phyloP scores from a whole-genome alignment of 2,113 vertebrate species.

The Hippoglossus stenolepis region DNA sequence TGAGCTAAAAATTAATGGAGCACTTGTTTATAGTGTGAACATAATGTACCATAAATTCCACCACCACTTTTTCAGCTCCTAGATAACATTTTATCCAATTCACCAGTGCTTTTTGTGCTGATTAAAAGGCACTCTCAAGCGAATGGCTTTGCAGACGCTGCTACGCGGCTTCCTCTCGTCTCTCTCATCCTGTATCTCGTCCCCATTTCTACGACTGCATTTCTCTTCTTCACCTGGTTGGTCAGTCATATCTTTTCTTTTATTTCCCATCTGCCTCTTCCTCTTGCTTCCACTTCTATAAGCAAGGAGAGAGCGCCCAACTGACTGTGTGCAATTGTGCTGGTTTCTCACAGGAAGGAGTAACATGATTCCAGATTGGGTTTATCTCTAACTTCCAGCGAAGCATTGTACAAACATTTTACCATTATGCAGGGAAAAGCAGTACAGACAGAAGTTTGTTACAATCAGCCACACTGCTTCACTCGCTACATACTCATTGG shows the following conservation, averaged over 20 bases:
- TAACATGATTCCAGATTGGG: constrained; percentile 17
- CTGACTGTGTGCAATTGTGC: constrained; percentile 6
- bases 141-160: constrained; percentile 43
- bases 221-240: constrained; percentile 25
- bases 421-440: neutral
- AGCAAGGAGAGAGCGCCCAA: neutral
- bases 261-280: constrained; percentile 38
- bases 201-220: constrained; percentile 27
- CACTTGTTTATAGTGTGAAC: constrained; percentile 72
- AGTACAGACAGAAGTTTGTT: no score
- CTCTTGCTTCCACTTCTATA: constrained; percentile 13
- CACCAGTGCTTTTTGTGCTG: constrained; percentile 66
- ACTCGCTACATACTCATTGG: neutral
- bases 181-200: constrained; percentile 37
- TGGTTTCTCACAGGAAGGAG: constrained; percentile 13
- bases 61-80: constrained; percentile 66
- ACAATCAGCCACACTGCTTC: neutral
- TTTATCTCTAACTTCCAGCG: constrained; percentile 8
- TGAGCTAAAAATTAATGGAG: constrained; percentile 66
- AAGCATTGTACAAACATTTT: neutral
- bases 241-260: constrained; percentile 50
- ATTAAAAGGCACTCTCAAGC: constrained; percentile 78
- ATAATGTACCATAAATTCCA: constrained; percentile 80
- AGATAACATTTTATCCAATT: constrained; percentile 80
- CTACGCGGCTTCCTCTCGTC: constrained; percentile 1